A percentile compares a stretch with the other conserved stretches of the same genome.
phyloP scores from a whole-genome alignment of 1,140 invertebrate species.

The Halesus radiatus region DNA sequence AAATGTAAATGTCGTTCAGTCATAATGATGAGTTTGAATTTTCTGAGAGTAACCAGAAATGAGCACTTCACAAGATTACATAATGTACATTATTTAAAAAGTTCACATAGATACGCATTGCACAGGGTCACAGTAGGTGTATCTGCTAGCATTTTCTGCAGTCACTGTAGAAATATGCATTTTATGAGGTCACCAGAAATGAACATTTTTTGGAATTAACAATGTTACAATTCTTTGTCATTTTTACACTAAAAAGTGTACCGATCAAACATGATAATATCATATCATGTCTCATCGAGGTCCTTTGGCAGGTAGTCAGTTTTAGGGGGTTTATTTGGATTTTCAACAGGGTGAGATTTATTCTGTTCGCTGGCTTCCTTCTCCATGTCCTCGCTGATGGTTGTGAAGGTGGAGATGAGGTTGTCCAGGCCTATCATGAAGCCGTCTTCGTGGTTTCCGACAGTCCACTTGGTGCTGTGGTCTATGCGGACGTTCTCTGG shows the following conservation, averaged over 20 bases:
- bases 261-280: background rate
- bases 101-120: too few relatives aligned
- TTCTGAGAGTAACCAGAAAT: too few relatives aligned
- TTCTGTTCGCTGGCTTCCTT: constrained; percentile 56
- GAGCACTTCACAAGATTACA: too few relatives aligned
- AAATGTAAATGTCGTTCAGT: too few relatives aligned
- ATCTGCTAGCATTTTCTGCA: too few relatives aligned
- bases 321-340: constrained; percentile 5
- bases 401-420: constrained; percentile 88
- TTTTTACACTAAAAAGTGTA: constrained; percentile 21
- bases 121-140: too few relatives aligned
- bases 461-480: constrained; percentile 89
- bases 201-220: too few relatives aligned
- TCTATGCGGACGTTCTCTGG: constrained; percentile 82
- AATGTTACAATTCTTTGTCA: background rate
- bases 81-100: too few relatives aligned
- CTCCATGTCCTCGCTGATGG: constrained; percentile 69
- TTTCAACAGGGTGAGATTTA: background rate
- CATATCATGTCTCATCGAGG: constrained; percentile 49
- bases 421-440: constrained; percentile 96
- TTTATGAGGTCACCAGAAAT: too few relatives aligned
- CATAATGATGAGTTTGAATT: too few relatives aligned
- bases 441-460: constrained; percentile 99
- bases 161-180: too few relatives aligned
- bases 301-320: constrained; percentile 25